A percentile compares a stretch with the other conserved stretches of the same genome.
Conservation (phyloP, 2,888 invertebrate species). For the Campaea margaritaria region DNA sequence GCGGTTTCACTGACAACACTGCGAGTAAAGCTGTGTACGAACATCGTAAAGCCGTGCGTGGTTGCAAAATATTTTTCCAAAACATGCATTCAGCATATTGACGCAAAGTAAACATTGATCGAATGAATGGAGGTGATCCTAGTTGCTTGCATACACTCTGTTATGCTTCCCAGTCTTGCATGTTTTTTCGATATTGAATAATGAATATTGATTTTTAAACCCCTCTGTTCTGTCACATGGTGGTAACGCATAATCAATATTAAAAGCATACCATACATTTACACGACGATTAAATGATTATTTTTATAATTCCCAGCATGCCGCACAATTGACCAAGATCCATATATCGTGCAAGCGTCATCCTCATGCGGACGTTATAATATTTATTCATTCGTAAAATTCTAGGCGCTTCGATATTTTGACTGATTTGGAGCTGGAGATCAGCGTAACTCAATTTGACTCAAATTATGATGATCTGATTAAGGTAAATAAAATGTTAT, state of each 20-base stretch:
- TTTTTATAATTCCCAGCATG: constrained; percentile 52
- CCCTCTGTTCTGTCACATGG: constrained; percentile 13
- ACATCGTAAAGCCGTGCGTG: constrained; percentile 83
- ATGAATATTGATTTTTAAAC: constrained; percentile 7
- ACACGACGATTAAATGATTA: constrained; percentile 54
- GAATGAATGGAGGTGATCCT: constrained; percentile 64
- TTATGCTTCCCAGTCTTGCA: constrained; percentile 28
- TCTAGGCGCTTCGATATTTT: constrained; percentile 55
- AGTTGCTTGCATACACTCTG: constrained; percentile 47
- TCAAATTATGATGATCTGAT: background rate
- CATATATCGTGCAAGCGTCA: constrained; percentile 75
- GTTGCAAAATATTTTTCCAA: constrained; percentile 75
- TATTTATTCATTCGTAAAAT: constrained; percentile 45
- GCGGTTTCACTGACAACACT: constrained; percentile 82
- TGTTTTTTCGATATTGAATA: constrained; percentile 36
- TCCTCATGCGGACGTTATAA: constrained; percentile 69
- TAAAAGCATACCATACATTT: constrained; percentile 69
- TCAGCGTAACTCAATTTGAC: background rate
- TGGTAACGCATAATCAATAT: constrained; percentile 62
- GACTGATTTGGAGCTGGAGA: constrained; percentile 4
- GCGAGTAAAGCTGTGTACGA: constrained; percentile 82
- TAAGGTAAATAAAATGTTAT: background rate
- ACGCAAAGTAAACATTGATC: constrained; percentile 75
- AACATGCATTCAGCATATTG: constrained; percentile 80
- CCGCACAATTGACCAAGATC: constrained; percentile 54